These are phyloP conservation scores for Melipona bicolor DNA, from an alignment of 2,888 invertebrate genomes.

Conservation along the genomic window DNA sequence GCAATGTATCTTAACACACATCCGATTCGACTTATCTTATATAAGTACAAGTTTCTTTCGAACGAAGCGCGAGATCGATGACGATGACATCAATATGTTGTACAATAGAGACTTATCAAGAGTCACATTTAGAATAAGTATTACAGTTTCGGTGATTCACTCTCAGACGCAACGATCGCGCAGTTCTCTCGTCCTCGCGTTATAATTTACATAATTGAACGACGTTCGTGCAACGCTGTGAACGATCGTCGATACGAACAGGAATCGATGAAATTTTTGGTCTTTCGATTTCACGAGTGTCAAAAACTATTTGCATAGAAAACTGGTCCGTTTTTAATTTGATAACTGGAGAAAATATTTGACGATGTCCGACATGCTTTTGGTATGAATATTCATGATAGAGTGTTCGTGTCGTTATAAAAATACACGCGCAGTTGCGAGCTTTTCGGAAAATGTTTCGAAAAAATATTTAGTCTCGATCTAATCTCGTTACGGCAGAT, in stretches of 20 bases:
- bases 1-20: background rate
- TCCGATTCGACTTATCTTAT: background rate
- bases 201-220: background rate
- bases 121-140: background rate
- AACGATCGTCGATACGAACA: conserved; percentile 24
- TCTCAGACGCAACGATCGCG: background rate
- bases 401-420: background rate
- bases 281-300: background rate
- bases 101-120: conserved; percentile 6
- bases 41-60: background rate
- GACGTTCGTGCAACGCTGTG: background rate
- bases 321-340: background rate
- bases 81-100: conserved; percentile 2
- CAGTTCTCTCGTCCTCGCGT: background rate
- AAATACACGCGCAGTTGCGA: background rate
- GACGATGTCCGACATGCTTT: background rate
- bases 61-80: background rate
- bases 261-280: background rate
- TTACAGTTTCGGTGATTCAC: background rate
- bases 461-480: background rate
- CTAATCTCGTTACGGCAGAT: too few species aligned
- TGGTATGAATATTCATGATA: background rate
- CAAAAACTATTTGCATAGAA: background rate
- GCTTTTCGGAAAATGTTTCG: background rate
- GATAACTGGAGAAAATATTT: background rate